Evolutionary conservation across 2,888 invertebrate species (phyloP).

Genomic region (Rhogogaster chlorosoma): DNA sequence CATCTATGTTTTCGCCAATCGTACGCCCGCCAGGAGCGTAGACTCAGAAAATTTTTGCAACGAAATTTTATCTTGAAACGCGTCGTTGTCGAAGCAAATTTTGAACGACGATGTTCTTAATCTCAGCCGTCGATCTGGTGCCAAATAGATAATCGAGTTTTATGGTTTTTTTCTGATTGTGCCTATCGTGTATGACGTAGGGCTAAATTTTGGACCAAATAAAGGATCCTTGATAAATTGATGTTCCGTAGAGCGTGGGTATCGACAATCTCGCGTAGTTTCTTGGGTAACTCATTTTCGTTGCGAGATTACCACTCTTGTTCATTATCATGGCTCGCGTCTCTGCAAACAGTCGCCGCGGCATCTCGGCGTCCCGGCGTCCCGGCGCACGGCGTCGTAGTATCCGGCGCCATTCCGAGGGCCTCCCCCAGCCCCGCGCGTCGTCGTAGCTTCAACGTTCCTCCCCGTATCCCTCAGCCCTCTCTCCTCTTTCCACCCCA

Average conservation of each 20-base stretch:
- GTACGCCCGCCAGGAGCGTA: too few relatives aligned
- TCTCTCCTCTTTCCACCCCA: constrained; percentile 19
- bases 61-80: too few relatives aligned
- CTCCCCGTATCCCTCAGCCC: neutral
- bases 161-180: neutral
- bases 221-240: neutral
- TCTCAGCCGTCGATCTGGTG: too few relatives aligned
- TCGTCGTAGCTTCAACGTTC: neutral
- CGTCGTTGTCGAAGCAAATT: too few relatives aligned
- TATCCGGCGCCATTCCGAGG: constrained; percentile 34
- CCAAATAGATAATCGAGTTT: neutral
- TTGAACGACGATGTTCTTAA: too few relatives aligned
- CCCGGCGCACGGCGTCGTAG: constrained; percentile 26
- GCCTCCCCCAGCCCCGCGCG: neutral
- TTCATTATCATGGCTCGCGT: constrained; percentile 63
- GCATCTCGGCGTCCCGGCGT: constrained; percentile 40
- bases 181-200: neutral
- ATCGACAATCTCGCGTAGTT: neutral
- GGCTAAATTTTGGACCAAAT: neutral
- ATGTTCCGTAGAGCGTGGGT: neutral
- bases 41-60: too few relatives aligned
- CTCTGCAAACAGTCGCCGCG: constrained; percentile 61
- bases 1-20: too few relatives aligned
- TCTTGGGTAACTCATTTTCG: constrained; percentile 29
- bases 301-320: constrained; percentile 61